These are phyloP conservation scores for Rhagonycha lutea DNA, from an alignment of 2,888 invertebrate genomes.

Conservation along the genomic window DNA sequence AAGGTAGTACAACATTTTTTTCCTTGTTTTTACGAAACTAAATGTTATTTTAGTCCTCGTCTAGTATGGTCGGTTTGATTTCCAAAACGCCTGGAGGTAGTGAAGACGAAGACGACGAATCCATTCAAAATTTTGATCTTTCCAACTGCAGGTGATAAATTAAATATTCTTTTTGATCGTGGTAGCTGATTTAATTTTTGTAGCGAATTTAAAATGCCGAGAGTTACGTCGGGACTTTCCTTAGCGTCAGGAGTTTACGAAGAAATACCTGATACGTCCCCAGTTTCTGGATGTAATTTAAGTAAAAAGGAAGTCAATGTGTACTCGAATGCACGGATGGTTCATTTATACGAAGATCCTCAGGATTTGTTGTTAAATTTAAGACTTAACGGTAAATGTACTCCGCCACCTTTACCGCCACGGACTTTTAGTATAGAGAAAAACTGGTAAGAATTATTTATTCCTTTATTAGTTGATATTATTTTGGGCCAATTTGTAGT, in stretches of 20 bases:
- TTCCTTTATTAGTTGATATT: too few relatives aligned
- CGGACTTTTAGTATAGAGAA: constrained; percentile 19
- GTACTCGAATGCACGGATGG: constrained; percentile 29
- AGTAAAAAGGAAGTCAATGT: background rate
- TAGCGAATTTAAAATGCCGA: constrained; percentile 40
- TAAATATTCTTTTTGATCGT: background rate
- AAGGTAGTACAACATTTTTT: constrained; percentile 11
- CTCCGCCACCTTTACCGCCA: constrained; percentile 51
- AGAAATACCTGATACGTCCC: constrained; percentile 61
- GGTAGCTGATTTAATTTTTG: background rate
- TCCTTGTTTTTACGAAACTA: background rate
- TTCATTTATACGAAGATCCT: constrained; percentile 55
- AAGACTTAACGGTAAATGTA: background rate
- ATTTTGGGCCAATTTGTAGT: too few relatives aligned
- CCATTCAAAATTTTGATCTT: background rate
- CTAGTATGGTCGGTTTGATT: constrained; percentile 36
- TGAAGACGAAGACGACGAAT: constrained; percentile 41
- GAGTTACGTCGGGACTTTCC: constrained; percentile 63
- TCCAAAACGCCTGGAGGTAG: constrained; percentile 54
- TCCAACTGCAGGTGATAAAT: background rate
- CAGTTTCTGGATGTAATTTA: background rate
- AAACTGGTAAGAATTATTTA: constrained; percentile 7
- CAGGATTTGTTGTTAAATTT: constrained; percentile 38
- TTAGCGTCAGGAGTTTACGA: constrained; percentile 71
- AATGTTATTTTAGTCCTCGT: background rate